Percentiles rank a stretch among this genome's conserved stretches.
phyloP scores from a whole-genome alignment of 2,888 invertebrate species.

The Orthonychiurus folsomi region DNA sequence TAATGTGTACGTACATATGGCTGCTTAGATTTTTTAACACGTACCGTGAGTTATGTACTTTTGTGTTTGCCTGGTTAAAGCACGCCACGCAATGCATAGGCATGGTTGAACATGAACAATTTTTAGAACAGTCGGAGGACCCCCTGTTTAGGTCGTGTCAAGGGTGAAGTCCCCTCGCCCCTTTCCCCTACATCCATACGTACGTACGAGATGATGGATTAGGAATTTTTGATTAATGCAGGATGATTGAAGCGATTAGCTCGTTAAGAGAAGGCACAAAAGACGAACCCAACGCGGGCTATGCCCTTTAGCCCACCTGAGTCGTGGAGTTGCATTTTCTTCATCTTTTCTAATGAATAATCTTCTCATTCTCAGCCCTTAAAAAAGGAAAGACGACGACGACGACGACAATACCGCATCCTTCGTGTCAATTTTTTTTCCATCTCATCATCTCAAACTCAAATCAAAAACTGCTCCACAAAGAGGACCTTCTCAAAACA shows the following conservation, averaged over 20 bases:
- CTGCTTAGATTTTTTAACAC: no score
- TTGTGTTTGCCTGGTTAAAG: no score
- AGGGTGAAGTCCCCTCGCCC: slow-evolving; percentile 31
- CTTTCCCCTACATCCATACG: no score
- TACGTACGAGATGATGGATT: slow-evolving; percentile 36
- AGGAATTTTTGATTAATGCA: slow-evolving; percentile 34
- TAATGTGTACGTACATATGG: no score
- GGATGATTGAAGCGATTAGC: slow-evolving; percentile 36
- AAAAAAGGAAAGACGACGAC: background rate
- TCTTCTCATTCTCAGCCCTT: background rate
- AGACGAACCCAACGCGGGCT: background rate
- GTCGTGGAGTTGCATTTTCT: slow-evolving; percentile 7
- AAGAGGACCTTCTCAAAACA: slow-evolving; percentile 16
- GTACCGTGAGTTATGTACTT: no score
- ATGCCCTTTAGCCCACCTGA: slow-evolving; percentile 32
- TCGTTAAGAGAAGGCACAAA: slow-evolving; percentile 23
- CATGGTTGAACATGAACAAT: slow-evolving; percentile 24
- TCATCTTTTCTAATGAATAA: slow-evolving; percentile 6
- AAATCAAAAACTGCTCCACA: no score
- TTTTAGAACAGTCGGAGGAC: slow-evolving; percentile 24
- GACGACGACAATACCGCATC: background rate
- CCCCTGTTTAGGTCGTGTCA: slow-evolving; percentile 31
- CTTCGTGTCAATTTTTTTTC: background rate
- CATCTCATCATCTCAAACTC: no score
- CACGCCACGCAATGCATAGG: no score